Evolutionary conservation across 2,888 invertebrate genomes (phyloP).

Genomic region (Cylindroiulus punctatus): DNA sequence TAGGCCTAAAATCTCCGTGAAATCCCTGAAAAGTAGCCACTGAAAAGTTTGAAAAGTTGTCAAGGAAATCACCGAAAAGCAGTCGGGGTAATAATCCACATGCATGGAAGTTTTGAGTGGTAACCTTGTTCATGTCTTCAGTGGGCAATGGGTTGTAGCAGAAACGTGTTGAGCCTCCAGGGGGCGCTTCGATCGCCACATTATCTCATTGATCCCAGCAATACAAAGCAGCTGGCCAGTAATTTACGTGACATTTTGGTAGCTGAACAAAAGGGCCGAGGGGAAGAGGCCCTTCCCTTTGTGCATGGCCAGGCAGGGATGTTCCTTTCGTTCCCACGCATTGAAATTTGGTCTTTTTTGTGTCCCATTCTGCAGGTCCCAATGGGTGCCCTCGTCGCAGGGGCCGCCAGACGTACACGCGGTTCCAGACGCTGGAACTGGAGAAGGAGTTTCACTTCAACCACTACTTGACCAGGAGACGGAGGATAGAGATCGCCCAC

Average conservation of each 20-base stretch:
- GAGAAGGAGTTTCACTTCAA: slow-evolving; percentile 73
- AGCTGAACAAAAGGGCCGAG: not conserved
- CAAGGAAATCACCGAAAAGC: too few relatives aligned
- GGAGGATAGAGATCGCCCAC: slow-evolving; percentile 97
- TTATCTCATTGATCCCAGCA: too few relatives aligned
- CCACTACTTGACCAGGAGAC: slow-evolving; percentile 93
- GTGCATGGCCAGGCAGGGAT: not conserved
- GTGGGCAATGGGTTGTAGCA: too few relatives aligned
- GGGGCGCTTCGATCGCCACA: not conserved
- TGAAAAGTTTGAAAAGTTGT: too few relatives aligned
- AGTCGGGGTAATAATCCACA: too few relatives aligned
- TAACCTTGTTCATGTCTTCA: too few relatives aligned
- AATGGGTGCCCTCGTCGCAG: slow-evolving; percentile 94
- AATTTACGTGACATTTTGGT: not conserved
- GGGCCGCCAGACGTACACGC: slow-evolving; percentile 96
- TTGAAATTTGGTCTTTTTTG: not conserved
- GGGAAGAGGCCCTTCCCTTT: not conserved
- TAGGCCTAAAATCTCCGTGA: too few relatives aligned
- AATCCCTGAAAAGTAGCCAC: too few relatives aligned
- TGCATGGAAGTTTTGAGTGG: too few relatives aligned
- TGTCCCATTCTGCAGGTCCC: slow-evolving; percentile 76
- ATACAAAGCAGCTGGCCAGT: too few relatives aligned
- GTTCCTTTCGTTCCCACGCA: not conserved
- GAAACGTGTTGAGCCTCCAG: not conserved
- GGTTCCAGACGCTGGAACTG: slow-evolving; percentile 71